Percentiles rank a stretch among this genome's conserved stretches.
Conservation (phyloP, 2,113 vertebrate species). For the Phrynosoma platyrhinos region DNA sequence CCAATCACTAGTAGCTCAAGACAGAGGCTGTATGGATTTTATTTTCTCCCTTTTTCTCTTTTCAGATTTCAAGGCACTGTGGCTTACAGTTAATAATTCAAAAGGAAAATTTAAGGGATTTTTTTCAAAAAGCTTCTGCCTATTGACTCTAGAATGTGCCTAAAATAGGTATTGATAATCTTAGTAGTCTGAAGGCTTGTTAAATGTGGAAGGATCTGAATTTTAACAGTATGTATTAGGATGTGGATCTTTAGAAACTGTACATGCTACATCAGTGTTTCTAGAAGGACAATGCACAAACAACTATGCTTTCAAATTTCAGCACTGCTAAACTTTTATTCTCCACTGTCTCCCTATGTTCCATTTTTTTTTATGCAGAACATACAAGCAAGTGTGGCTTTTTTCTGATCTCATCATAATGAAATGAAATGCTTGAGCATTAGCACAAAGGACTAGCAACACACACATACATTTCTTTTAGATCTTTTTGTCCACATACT, state of each 20-base stretch:
- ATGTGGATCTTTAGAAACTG: constrained; percentile 56
- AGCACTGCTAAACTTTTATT: background rate
- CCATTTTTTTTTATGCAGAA: too few relatives aligned
- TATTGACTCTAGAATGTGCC: constrained; percentile 79
- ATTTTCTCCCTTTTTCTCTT: constrained; percentile 73
- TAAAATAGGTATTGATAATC: constrained; percentile 75
- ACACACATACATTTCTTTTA: too few relatives aligned
- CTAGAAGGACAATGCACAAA: background rate
- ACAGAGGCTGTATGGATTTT: constrained; percentile 79
- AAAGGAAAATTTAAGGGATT: constrained; percentile 79
- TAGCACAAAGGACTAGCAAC: too few relatives aligned
- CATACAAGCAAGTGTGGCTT: too few relatives aligned
- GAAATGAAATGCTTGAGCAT: too few relatives aligned
- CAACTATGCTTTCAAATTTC: background rate
- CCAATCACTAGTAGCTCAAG: constrained; percentile 73
- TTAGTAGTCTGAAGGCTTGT: constrained; percentile 61
- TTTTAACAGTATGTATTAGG: constrained; percentile 66
- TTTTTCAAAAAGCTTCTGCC: constrained; percentile 78
- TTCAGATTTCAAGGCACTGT: constrained; percentile 79
- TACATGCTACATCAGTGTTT: constrained; percentile 55
- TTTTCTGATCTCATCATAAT: too few relatives aligned
- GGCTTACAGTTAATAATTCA: constrained; percentile 82
- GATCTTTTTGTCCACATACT: too few relatives aligned
- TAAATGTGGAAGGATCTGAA: constrained; percentile 58
- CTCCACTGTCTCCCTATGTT: background rate